Percentiles rank a stretch among this genome's conserved stretches.
Evolutionary conservation across 2,888 invertebrate species (phyloP).

Genomic region (Miltochrista miniata): DNA sequence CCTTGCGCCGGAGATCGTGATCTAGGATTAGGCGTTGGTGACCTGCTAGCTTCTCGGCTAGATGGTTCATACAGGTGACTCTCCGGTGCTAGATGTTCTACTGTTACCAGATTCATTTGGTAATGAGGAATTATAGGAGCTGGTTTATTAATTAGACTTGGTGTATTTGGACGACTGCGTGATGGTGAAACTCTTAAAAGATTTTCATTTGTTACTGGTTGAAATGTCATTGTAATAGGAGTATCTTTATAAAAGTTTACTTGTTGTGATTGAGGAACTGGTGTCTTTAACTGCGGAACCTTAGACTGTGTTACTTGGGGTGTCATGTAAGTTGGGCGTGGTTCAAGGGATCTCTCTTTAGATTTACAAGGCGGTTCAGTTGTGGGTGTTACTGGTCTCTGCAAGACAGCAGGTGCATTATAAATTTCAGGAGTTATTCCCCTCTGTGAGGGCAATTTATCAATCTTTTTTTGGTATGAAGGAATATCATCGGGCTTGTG

Average conservation of each 20-base stretch:
- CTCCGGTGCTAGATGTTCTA: slow-evolving; percentile 84
- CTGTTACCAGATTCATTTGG: slow-evolving; percentile 90
- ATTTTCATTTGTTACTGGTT: slow-evolving; percentile 85
- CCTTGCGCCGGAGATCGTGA: slow-evolving; percentile 88
- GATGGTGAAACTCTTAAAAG: slow-evolving; percentile 80
- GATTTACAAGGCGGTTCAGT: slow-evolving; percentile 67
- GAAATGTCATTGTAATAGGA: slow-evolving; percentile 85
- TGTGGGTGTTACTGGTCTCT: slow-evolving; percentile 68
- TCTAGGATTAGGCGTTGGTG: slow-evolving; percentile 86
- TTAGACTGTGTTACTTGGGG: slow-evolving; percentile 47
- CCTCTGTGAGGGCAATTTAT: slow-evolving; percentile 83
- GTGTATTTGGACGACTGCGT: slow-evolving; percentile 85
- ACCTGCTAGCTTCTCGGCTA: slow-evolving; percentile 83
- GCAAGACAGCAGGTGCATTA: slow-evolving; percentile 67
- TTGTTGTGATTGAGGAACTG: slow-evolving; percentile 40
- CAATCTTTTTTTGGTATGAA: slow-evolving; percentile 86
- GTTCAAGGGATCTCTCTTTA: slow-evolving; percentile 61
- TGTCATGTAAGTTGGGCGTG: slow-evolving; percentile 41
- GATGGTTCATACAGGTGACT: slow-evolving; percentile 85
- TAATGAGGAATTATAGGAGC: slow-evolving; percentile 90
- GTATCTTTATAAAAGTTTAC: slow-evolving; percentile 75
- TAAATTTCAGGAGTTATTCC: slow-evolving; percentile 82
- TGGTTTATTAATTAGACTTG: slow-evolving; percentile 89
- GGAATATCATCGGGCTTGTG: slow-evolving; percentile 86
- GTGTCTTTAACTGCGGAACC: slow-evolving; percentile 37